Evolutionary conservation across 2,888 invertebrate species (phyloP).

Genomic region (Agriopis marginaria): DNA sequence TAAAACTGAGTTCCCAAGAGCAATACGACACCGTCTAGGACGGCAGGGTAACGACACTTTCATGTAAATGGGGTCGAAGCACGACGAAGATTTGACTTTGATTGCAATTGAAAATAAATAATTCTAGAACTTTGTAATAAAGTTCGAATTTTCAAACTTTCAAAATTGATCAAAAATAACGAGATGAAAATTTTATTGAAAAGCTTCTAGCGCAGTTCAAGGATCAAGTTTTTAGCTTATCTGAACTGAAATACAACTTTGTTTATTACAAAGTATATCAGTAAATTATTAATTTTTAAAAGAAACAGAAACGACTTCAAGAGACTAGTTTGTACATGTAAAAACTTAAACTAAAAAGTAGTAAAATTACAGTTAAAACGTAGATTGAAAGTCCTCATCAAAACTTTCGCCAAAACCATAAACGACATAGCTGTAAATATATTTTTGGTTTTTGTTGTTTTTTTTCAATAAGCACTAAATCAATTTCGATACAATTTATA

Average conservation of each 20-base stretch:
- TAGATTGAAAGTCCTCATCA: too few species aligned
- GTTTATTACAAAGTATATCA: too few species aligned
- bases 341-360: too few species aligned
- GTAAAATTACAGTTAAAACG: too few species aligned
- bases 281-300: too few species aligned
- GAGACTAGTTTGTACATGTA: too few species aligned
- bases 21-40: conserved; percentile 19
- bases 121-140: conserved; percentile 9
- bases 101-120: conserved; percentile 21
- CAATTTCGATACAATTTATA: too few species aligned
- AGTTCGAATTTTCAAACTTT: not conserved
- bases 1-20: conserved; percentile 18
- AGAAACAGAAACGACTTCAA: too few species aligned
- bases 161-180: conserved; percentile 6
- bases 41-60: conserved; percentile 25
- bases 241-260: too few species aligned
- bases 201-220: not conserved
- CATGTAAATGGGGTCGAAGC: conserved; percentile 12
- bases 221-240: not conserved
- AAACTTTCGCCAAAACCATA: too few species aligned
- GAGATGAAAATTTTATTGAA: not conserved
- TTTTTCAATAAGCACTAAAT: not conserved
- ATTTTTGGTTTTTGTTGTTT: too few species aligned
- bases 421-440: too few species aligned
- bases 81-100: conserved; percentile 9